Conservation (phyloP, 2,113 vertebrate genomes). For the Isichthys henryi region DNA sequence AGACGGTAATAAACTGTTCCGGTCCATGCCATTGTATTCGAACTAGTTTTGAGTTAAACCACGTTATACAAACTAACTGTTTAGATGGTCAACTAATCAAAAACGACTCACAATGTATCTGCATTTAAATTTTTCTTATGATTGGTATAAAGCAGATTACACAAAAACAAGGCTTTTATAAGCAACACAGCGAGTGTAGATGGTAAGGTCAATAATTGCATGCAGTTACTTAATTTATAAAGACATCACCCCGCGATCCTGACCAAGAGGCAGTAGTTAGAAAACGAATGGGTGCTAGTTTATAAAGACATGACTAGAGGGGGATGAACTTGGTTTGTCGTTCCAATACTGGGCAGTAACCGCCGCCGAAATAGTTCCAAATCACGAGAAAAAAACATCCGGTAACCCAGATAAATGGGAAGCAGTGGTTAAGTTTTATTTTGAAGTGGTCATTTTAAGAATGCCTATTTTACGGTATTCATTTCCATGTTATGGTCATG, state of each 20-base stretch:
- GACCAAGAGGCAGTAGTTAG: neutral
- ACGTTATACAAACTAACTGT: neutral
- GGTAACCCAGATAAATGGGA: neutral
- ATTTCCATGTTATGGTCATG: neutral
- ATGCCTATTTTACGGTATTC: neutral
- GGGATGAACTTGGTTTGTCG: neutral
- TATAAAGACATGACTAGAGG: neutral
- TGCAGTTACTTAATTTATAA: neutral
- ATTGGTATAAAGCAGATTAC: neutral
- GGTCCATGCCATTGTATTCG: neutral
- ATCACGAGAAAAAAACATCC: neutral
- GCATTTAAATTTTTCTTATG: neutral
- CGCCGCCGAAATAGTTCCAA: neutral
- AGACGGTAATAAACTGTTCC: neutral
- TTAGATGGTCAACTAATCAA: neutral
- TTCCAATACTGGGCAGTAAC: neutral
- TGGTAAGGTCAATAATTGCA: neutral
- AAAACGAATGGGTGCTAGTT: neutral
- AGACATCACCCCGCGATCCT: neutral
- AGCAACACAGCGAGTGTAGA: neutral
- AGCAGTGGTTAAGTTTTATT: neutral
- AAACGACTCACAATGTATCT: neutral
- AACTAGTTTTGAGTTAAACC: neutral
- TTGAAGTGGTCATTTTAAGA: neutral
- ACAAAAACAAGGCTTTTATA: neutral